A percentile compares a stretch with the other conserved stretches of the same genome.
These are phyloP conservation scores for Somateria mollissima DNA, from an alignment of 2,797 vertebrate species.

Conservation along the genomic window DNA sequence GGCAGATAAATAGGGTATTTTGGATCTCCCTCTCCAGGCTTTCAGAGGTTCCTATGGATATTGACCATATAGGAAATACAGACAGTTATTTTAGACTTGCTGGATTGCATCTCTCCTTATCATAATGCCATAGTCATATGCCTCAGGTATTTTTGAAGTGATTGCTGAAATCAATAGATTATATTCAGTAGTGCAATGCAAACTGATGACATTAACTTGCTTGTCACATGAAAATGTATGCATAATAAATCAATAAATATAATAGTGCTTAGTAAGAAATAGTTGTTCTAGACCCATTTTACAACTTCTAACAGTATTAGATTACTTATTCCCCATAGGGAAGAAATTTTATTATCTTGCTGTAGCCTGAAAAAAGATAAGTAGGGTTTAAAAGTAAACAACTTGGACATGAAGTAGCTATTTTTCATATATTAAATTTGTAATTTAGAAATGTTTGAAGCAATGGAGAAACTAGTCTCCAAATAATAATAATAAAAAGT, in stretches of 20 bases:
- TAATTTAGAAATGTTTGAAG: neutral
- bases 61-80: neutral
- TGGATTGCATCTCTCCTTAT: neutral
- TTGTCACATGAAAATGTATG: neutral
- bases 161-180: neutral
- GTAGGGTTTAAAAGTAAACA: constrained; percentile 23
- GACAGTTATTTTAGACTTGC: neutral
- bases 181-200: neutral
- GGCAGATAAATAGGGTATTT: neutral
- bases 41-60: neutral
- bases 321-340: neutral
- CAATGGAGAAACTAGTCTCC: neutral
- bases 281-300: constrained; percentile 3
- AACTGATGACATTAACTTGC: neutral
- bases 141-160: neutral
- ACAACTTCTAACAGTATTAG: neutral
- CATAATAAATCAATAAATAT: constrained; percentile 35
- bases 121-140: neutral
- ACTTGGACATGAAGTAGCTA: neutral
- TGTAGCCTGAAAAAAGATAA: constrained; percentile 19
- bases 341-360: constrained; percentile 16
- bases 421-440: constrained; percentile 18
- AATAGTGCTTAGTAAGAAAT: neutral
- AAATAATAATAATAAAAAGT: neutral
- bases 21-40: neutral